These are phyloP conservation scores for Syndactyla subalaris DNA, from an alignment of 2,797 vertebrate genomes.

Conservation along the genomic window DNA sequence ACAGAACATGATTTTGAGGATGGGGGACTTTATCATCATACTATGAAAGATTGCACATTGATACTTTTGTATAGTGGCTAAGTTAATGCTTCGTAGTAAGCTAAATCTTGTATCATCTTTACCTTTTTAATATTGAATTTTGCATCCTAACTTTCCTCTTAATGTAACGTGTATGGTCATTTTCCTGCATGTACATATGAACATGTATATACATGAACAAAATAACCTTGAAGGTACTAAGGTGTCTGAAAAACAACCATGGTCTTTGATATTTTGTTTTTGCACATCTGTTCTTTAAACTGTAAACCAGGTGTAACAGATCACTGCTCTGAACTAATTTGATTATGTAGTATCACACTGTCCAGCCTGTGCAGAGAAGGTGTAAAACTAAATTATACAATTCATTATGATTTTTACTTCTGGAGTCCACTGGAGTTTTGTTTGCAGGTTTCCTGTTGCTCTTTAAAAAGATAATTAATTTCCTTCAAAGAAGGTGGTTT, in stretches of 20 bases:
- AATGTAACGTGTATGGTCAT: not conserved
- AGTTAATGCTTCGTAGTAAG: not conserved
- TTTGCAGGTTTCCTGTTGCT: slow-evolving; percentile 14
- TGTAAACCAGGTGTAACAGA: not conserved
- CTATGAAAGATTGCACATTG: not conserved
- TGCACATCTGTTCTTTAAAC: not conserved
- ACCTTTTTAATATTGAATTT: not conserved
- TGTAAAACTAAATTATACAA: not conserved
- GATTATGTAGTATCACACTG: not conserved
- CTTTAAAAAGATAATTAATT: not conserved
- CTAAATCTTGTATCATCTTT: not conserved
- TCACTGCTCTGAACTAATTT: not conserved
- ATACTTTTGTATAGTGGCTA: not conserved
- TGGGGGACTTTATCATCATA: not conserved
- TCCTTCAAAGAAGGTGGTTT: not conserved
- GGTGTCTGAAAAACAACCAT: not conserved
- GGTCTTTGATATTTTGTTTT: not conserved
- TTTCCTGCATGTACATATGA: not conserved
- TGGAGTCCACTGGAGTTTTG: not conserved
- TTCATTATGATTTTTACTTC: not conserved
- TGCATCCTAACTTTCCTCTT: not conserved
- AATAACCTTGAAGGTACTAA: not conserved
- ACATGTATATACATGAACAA: not conserved
- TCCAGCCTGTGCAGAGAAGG: not conserved
- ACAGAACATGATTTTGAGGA: not conserved